These are phyloP conservation scores for Panurus biarmicus DNA, from an alignment of 2,113 vertebrate species.

Conservation along the genomic window DNA sequence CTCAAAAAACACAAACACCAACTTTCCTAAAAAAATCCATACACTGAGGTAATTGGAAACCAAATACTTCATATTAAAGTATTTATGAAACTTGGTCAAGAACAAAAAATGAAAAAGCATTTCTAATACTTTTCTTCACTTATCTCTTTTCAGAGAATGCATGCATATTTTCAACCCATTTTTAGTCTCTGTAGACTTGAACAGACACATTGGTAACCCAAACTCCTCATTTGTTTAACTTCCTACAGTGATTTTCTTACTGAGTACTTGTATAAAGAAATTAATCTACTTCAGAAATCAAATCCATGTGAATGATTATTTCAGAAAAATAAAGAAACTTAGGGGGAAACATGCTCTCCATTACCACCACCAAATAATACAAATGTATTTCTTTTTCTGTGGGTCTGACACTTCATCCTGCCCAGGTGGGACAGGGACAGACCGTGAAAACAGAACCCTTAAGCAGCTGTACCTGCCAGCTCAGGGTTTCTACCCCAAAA, in stretches of 20 bases:
- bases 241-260: neutral
- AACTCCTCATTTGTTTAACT: neutral
- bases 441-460: neutral
- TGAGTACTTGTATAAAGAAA: neutral
- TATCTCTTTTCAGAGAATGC: too few species aligned
- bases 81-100: too few species aligned
- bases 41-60: too few species aligned
- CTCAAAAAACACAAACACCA: too few species aligned
- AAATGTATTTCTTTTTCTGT: neutral
- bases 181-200: too few species aligned
- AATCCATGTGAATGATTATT: neutral
- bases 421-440: neutral
- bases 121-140: too few species aligned
- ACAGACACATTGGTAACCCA: neutral
- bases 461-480: too few species aligned
- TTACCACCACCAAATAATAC: neutral
- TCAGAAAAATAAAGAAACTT: too few species aligned
- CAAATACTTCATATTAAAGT: too few species aligned
- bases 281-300: neutral
- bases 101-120: too few species aligned
- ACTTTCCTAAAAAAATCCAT: too few species aligned
- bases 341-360: neutral
- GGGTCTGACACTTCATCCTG: neutral
- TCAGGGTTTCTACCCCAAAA: neutral
- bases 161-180: too few species aligned